A percentile compares a stretch with the other conserved stretches of the same genome.
phyloP scores from a whole-genome alignment of 2,113 vertebrate species.

The human region DNA sequence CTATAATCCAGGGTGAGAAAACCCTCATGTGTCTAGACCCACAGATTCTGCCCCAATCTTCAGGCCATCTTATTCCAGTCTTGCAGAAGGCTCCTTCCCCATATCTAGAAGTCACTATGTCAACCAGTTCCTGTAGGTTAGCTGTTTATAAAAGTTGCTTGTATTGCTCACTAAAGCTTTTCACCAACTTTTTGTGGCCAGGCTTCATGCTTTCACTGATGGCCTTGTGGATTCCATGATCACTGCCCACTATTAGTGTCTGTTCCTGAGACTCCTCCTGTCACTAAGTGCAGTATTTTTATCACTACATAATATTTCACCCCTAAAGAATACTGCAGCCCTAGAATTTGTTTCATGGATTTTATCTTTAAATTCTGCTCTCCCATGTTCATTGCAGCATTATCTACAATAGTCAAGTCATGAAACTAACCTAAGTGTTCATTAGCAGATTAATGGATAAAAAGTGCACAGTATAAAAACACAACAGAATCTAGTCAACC shows the following conservation, averaged over 20 bases:
- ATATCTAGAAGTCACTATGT: neutral
- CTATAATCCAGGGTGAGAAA: neutral
- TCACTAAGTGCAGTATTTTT: neutral
- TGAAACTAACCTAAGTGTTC: neutral
- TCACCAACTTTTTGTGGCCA: fast-evolving
- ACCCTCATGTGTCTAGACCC: neutral
- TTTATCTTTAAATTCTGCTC: neutral
- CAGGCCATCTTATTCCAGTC: neutral
- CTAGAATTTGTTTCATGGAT: neutral
- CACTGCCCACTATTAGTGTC: fast-evolving
- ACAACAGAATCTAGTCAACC: neutral
- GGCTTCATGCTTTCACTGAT: neutral
- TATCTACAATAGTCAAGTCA: neutral
- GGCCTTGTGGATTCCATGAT: no score
- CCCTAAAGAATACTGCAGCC: neutral
- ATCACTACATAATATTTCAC: neutral
- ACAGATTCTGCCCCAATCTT: fast-evolving
- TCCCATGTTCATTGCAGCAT: neutral
- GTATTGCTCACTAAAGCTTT: neutral
- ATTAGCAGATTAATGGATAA: neutral
- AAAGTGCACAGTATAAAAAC: neutral
- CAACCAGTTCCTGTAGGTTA: neutral
- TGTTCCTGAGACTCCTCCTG: neutral
- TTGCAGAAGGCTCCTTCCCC: neutral
- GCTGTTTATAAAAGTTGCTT: neutral